phyloP scores from a whole-genome alignment of 2,888 invertebrate species.

The Xylophagus ater region DNA sequence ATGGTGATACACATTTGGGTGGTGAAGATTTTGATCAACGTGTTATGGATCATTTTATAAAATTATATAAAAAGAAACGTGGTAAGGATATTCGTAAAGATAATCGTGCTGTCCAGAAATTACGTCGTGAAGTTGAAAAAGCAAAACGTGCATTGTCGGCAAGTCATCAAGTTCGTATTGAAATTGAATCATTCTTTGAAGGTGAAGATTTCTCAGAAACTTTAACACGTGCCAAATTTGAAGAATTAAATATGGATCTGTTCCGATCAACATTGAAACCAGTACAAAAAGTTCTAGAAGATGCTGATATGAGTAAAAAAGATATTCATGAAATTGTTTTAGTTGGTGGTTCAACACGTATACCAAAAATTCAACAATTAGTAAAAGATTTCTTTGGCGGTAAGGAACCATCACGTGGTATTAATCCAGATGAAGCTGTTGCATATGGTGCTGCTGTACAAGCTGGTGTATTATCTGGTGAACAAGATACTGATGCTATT shows the following conservation, averaged over 20 bases:
- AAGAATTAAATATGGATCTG: slow-evolving; percentile 91
- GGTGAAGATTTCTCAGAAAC: slow-evolving; percentile 98
- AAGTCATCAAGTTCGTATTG: slow-evolving; percentile 87
- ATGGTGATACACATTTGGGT: slow-evolving; percentile 92
- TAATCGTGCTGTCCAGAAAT: slow-evolving; percentile 88
- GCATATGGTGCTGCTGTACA: slow-evolving; percentile 98
- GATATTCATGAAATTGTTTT: slow-evolving; percentile 98
- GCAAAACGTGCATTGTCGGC: slow-evolving; percentile 93
- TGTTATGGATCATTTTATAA: slow-evolving; percentile 98
- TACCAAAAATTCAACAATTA: slow-evolving; percentile 91
- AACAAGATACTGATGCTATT: slow-evolving; percentile 93
- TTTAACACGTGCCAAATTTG: slow-evolving; percentile 95
- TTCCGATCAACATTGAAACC: slow-evolving; percentile 90
- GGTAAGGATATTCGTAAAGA: slow-evolving; percentile 94
- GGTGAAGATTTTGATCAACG: slow-evolving; percentile 99
- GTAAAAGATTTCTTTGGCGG: slow-evolving; percentile 94
- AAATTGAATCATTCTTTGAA: slow-evolving; percentile 97
- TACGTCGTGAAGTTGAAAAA: slow-evolving; percentile 94
- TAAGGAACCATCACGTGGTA: slow-evolving; percentile 95
- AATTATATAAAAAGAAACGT: slow-evolving; percentile 97
- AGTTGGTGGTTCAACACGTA: slow-evolving; percentile 98
- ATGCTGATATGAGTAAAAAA: slow-evolving; percentile 97
- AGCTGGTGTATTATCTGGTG: slow-evolving; percentile 91
- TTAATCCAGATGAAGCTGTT: slow-evolving; percentile 98
- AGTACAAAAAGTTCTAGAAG: slow-evolving; percentile 91